Conservation (phyloP, 2,888 invertebrate genomes). For the Junonia oenone region DNA sequence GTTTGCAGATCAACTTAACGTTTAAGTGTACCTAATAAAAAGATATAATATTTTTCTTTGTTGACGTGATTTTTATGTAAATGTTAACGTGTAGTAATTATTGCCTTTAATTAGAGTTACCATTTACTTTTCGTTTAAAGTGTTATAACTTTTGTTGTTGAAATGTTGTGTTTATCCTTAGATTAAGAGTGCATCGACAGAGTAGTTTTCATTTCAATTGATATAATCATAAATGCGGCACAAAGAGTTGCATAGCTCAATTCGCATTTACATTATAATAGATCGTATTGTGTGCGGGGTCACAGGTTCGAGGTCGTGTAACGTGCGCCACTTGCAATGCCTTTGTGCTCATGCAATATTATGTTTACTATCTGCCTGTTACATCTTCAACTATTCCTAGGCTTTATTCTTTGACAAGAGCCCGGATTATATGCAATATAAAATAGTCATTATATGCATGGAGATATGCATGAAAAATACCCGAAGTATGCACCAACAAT, state of each 20-base stretch:
- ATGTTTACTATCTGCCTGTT: conserved; percentile 2
- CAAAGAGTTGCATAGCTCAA: conserved; percentile 41
- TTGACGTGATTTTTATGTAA: conserved; percentile 8
- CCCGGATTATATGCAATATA: too few relatives aligned
- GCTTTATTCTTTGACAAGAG: background rate
- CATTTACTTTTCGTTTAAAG: background rate
- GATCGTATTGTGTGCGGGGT: conserved; percentile 65
- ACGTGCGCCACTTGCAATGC: conserved; percentile 37
- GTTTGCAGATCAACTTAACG: conserved; percentile 14
- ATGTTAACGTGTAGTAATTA: background rate
- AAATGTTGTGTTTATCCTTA: too few relatives aligned
- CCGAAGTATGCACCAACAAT: too few relatives aligned
- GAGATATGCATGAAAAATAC: too few relatives aligned
- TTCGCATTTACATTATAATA: conserved; percentile 69
- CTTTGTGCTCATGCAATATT: conserved; percentile 20
- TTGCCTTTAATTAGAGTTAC: background rate
- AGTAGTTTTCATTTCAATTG: background rate
- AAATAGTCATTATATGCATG: too few relatives aligned
- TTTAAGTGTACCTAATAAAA: conserved; percentile 13
- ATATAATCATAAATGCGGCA: conserved; percentile 10
- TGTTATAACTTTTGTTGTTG: too few relatives aligned
- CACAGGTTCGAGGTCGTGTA: conserved; percentile 69
- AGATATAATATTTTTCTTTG: conserved; percentile 5
- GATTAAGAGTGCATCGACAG: too few relatives aligned
- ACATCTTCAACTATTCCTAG: background rate